A percentile compares a stretch with the other conserved stretches of the same genome.
These are phyloP conservation scores for Gymnocypris eckloni DNA, from an alignment of 2,797 vertebrate genomes.

Conservation along the genomic window DNA sequence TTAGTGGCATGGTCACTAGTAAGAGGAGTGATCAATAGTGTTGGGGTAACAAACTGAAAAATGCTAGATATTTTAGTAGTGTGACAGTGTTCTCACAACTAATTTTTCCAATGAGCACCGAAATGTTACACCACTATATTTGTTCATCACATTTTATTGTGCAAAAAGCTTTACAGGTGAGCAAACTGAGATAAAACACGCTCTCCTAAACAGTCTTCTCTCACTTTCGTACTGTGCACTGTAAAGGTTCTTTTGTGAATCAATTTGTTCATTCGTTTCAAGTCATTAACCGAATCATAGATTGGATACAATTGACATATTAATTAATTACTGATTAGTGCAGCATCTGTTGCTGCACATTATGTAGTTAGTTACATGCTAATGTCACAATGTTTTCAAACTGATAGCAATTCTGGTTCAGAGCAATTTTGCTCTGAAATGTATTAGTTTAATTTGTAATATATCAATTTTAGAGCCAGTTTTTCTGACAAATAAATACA, in stretches of 20 bases:
- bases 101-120: neutral
- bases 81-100: neutral
- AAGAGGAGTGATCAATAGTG: conserved; percentile 1
- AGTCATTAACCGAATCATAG: neutral
- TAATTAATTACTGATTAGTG: neutral
- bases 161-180: neutral
- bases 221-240: neutral
- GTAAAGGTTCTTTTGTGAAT: neutral
- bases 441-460: neutral
- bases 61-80: neutral
- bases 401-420: neutral
- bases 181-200: neutral
- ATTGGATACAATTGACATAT: neutral
- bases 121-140: neutral
- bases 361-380: neutral
- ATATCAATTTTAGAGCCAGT: neutral
- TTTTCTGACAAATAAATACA: neutral
- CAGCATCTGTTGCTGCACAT: neutral
- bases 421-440: neutral
- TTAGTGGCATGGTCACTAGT: conserved; percentile 32
- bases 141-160: neutral
- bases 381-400: neutral
- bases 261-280: neutral
- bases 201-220: neutral
- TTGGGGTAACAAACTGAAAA: neutral